Base-by-base conservation (phyloP, 2,113 vertebrate genomes). In the Dryoscopus gambensis region DNA sequence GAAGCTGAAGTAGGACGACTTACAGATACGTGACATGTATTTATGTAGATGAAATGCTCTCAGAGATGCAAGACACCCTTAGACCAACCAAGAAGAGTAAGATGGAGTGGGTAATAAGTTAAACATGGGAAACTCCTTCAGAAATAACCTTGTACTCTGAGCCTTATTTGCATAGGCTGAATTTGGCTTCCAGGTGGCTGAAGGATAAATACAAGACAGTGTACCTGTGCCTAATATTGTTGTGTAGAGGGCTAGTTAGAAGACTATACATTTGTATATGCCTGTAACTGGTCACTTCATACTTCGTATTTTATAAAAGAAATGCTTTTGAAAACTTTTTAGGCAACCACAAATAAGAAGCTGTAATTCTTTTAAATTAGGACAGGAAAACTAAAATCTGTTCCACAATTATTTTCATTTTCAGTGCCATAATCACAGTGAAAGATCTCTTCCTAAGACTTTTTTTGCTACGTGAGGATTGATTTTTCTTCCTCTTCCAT, bases 1-100 rank as follows among this genome's bases (percentile, higher is more conserved):
- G 10, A 69, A 65, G 11, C 13, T 47, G 42, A 92, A 60, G 21
- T 40, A 39, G 17, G 9, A 23, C 2, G 1, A 7, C 20, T 77
- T 64, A 59, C 10, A 57, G 8, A 27, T 39, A 39, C 0, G 0
- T 57, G 25, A n/a, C 7, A 3, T 19, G 8, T 18, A 46, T 35
- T 10, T 25, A 10, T 8, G 28, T 3, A 33, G 16, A 37, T 59
- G 0, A 68, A 63, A 84, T 59, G 23, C 17, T 63, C 59, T 70
- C 42, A 62, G 40, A 52, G 33, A 25, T 42, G 17, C n/a, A 65
- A 52, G n/a, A 37, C 6, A 33, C 6, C 31, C 24, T 31, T 39
- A 63, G 24, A 57, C 4, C 1, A 83, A 56, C 22, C 9, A 28
- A 33, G 35, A 53, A 71, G 23, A 70, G 24, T 57, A 77, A 57